Percentiles rank a stretch among this genome's conserved stretches.
Evolutionary conservation across 2,888 invertebrate genomes (phyloP).

Genomic region (Eledone cirrhosa): DNA sequence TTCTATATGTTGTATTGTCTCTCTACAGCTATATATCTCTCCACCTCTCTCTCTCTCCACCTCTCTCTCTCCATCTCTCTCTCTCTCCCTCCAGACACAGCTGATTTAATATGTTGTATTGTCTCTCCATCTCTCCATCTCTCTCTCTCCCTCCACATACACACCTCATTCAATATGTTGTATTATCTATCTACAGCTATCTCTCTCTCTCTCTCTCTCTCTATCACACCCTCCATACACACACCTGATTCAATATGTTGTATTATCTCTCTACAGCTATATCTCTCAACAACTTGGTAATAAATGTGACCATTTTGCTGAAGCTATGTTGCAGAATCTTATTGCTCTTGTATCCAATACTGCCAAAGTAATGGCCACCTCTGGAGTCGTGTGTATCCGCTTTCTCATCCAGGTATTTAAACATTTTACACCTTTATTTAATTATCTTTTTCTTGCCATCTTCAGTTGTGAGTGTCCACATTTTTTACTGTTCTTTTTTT

Average conservation of each 20-base stretch:
- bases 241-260: neutral
- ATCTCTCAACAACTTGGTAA: conserved; percentile 84
- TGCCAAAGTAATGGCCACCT: conserved; percentile 93
- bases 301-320: conserved; percentile 86
- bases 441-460: neutral
- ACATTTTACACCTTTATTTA: neutral
- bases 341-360: conserved; percentile 93
- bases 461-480: too few species aligned
- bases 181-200: conserved; percentile 66
- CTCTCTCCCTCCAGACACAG: too few species aligned
- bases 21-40: too few species aligned
- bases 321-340: conserved; percentile 82
- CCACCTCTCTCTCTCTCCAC: too few species aligned
- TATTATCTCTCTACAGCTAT: conserved; percentile 66
- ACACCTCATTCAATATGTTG: neutral
- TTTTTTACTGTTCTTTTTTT: too few species aligned
- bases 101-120: neutral
- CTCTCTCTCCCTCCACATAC: neutral
- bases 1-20: too few species aligned
- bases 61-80: too few species aligned
- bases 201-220: conserved; percentile 71
- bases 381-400: conserved; percentile 84
- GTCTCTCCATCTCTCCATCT: neutral
- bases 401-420: conserved; percentile 79
- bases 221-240: neutral